Evolutionary conservation across 2,888 invertebrate species (phyloP).

Genomic region (Tenthredo mesomela): DNA sequence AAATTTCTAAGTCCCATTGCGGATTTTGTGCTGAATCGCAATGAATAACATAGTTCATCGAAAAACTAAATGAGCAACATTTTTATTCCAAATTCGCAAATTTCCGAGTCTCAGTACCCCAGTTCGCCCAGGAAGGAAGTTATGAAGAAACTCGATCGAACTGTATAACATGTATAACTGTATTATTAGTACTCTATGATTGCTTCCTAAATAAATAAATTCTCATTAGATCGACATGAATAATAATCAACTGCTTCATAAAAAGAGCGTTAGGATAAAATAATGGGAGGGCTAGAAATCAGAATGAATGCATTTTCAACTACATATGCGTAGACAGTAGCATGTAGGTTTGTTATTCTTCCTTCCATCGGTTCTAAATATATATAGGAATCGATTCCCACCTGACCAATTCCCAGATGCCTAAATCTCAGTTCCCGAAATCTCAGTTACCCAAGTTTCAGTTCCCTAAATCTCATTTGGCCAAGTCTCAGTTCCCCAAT

Average conservation of each 20-base stretch:
- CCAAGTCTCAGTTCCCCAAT: background rate
- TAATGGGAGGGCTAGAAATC: background rate
- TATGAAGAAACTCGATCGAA: background rate
- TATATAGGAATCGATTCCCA: background rate
- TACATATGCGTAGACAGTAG: background rate
- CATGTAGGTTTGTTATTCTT: background rate
- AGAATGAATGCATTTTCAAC: background rate
- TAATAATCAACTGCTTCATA: background rate
- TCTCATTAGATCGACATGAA: background rate
- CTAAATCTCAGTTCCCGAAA: background rate
- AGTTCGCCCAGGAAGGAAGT: background rate
- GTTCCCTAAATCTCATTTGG: background rate
- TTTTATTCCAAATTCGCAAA: background rate
- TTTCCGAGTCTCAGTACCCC: too few species aligned
- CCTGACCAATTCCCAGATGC: slow-evolving; percentile 3
- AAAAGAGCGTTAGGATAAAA: background rate
- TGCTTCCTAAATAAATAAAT: too few species aligned
- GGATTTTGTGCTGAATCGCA: too few species aligned
- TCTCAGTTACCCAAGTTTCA: background rate
- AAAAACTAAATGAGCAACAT: background rate
- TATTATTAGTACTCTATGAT: background rate
- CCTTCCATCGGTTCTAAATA: background rate
- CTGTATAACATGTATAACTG: background rate
- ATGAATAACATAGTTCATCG: too few species aligned
- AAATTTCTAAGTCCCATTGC: background rate